Evolutionary conservation across 1,140 invertebrate species (phyloP).

Genomic region (Laupala kohalensis): DNA sequence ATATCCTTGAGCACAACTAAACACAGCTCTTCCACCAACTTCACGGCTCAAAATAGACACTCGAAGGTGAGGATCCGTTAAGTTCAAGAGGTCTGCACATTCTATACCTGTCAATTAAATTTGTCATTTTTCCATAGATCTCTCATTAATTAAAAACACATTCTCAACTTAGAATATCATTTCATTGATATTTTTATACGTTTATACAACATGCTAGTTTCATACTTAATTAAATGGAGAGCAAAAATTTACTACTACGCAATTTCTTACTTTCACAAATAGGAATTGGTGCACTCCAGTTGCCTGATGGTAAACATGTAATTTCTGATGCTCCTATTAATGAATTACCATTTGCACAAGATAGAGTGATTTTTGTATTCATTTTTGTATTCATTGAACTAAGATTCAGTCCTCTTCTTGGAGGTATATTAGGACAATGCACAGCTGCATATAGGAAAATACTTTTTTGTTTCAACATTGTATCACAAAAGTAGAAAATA

Average conservation of each 20-base stretch:
- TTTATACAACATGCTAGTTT: too few species aligned
- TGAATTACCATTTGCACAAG: slow-evolving; percentile 68
- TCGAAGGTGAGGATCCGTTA: slow-evolving; percentile 37
- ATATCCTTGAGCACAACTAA: slow-evolving; percentile 65
- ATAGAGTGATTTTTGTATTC: slow-evolving; percentile 57
- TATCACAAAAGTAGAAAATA: neutral
- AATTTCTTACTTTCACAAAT: slow-evolving; percentile 60
- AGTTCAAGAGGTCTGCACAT: slow-evolving; percentile 51
- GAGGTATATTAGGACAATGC: slow-evolving; percentile 54
- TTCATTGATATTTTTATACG: too few species aligned
- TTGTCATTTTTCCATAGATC: too few species aligned
- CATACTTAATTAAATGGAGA: too few species aligned
- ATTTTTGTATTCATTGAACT: slow-evolving; percentile 56
- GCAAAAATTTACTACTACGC: too few species aligned
- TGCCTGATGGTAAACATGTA: slow-evolving; percentile 62
- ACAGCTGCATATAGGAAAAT: slow-evolving; percentile 37
- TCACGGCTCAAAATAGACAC: slow-evolving; percentile 56
- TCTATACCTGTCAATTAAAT: slow-evolving; percentile 42
- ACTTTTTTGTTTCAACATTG: neutral
- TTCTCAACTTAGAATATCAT: too few species aligned
- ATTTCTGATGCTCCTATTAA: slow-evolving; percentile 59
- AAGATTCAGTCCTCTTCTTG: slow-evolving; percentile 51
- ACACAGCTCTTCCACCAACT: slow-evolving; percentile 61
- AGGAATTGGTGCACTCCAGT: slow-evolving; percentile 68
- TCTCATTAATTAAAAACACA: too few species aligned